phyloP scores from a whole-genome alignment of 2,797 vertebrate species.

The Parauchenoglanis ngamensis region DNA sequence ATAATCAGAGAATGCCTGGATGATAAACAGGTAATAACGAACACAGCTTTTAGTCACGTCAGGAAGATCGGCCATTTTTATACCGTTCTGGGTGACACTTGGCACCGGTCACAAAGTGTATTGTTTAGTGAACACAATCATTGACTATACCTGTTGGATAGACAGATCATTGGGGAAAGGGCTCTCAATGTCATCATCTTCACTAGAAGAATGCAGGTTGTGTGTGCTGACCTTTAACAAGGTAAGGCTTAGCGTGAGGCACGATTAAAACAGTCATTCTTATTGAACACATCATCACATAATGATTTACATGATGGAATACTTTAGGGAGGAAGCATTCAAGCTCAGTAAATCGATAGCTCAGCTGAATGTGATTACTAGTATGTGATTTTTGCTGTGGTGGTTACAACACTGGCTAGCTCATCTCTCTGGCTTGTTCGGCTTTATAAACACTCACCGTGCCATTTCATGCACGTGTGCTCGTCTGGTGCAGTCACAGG shows the following conservation, averaged over 20 bases:
- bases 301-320: background rate
- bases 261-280: background rate
- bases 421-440: background rate
- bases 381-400: background rate
- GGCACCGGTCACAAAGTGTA: background rate
- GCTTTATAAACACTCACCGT: background rate
- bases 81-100: background rate
- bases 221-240: conserved; percentile 89
- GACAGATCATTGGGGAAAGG: conserved; percentile 92
- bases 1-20: conserved; percentile 95
- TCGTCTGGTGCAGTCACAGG: background rate
- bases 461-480: background rate
- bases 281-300: background rate
- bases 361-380: background rate
- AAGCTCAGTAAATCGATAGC: background rate
- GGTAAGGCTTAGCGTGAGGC: background rate
- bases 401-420: background rate
- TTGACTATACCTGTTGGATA: conserved; percentile 87
- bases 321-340: background rate
- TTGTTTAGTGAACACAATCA: background rate
- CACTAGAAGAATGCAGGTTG: conserved; percentile 95
- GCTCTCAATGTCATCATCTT: conserved; percentile 94
- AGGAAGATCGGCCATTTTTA: background rate
- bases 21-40: background rate
- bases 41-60: background rate